phyloP scores from a whole-genome alignment of 1,140 invertebrate species.

The Apis laboriosa region DNA sequence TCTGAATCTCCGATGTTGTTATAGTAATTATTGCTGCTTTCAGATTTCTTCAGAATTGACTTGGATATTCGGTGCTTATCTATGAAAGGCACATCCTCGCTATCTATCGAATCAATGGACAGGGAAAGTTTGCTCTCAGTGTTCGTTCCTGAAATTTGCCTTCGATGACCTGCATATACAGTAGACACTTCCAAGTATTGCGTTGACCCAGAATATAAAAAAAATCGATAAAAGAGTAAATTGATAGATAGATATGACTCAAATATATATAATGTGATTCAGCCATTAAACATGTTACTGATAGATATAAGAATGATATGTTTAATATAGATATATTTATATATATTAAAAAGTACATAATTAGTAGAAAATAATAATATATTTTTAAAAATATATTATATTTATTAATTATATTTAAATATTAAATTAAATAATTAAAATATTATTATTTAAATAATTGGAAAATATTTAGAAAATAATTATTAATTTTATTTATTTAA shows the following conservation, averaged over 20 bases:
- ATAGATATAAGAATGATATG: too few species aligned
- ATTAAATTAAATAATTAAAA: too few species aligned
- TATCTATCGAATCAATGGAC: constrained; percentile 87
- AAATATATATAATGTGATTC: neutral
- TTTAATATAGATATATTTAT: too few species aligned
- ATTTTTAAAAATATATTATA: too few species aligned
- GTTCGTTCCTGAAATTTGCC: constrained; percentile 79
- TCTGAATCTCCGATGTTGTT: constrained; percentile 84
- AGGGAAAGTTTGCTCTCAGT: constrained; percentile 86
- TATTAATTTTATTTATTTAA: too few species aligned
- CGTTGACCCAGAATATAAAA: constrained; percentile 39
- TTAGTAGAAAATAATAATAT: too few species aligned
- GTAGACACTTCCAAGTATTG: constrained; percentile 14
- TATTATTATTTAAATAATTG: too few species aligned
- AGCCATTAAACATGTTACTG: neutral
- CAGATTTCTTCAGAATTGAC: constrained; percentile 90
- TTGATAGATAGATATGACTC: neutral
- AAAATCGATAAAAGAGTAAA: constrained; percentile 17
- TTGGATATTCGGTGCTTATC: constrained; percentile 86
- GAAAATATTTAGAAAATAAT: too few species aligned
- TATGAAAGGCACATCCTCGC: constrained; percentile 83
- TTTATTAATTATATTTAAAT: too few species aligned
- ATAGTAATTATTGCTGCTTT: constrained; percentile 81
- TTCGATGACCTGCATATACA: constrained; percentile 30
- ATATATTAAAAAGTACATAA: too few species aligned